Evolutionary conservation across 2,797 vertebrate genomes (phyloP), one percentile per base, ranked within the genome.

Genomic region (Smutsia gigantea): DNA sequence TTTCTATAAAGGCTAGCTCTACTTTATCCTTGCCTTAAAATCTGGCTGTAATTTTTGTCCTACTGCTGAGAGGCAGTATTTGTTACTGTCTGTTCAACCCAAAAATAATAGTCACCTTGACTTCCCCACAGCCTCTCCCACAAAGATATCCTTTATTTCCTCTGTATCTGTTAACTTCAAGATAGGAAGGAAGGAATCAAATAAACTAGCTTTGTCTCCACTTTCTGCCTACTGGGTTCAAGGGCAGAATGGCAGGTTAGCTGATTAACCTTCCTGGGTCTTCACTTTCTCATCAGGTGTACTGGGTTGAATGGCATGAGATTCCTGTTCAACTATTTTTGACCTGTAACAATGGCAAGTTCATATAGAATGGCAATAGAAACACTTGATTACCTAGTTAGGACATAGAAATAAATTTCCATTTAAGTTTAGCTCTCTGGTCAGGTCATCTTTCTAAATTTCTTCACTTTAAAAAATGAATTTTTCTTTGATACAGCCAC

Each of bases 401-500:
- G 59, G 27, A 79, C 23, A 55, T 4, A 17, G 5, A 87, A 95
- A 10, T 75, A 89, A 87, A 31, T 63, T 79, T 85, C 42, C 51
- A 77, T 51, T 83, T 94, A 27, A 51, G 72, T 69, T 85, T 75
- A 34, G 61, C 14, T 81, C n/a, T 39, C 68, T 81, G 46, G 68
- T 46, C 46, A 46, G 9, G 46, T 64, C 57, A 90, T 75, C 49
- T 51, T 95, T 46, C 9, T 46, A 68, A n/a, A 42, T 59, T 71
- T 89, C 72, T 91, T 63, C 17, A 61, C 42, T 53, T 94, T 66
- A 11, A 89, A n/a, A 57, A 69, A 69, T 59, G 0, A 79, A 8
- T 69, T 94, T 90, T 83, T 94, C 63, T 92, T 88, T 82, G 91
- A 86, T 15, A 93, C 1, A 82, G 25, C 9, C 77, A 69, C 53